These are phyloP conservation scores for Nothura maculosa DNA, from an alignment of 2,797 vertebrate genomes.

Conservation along the genomic window DNA sequence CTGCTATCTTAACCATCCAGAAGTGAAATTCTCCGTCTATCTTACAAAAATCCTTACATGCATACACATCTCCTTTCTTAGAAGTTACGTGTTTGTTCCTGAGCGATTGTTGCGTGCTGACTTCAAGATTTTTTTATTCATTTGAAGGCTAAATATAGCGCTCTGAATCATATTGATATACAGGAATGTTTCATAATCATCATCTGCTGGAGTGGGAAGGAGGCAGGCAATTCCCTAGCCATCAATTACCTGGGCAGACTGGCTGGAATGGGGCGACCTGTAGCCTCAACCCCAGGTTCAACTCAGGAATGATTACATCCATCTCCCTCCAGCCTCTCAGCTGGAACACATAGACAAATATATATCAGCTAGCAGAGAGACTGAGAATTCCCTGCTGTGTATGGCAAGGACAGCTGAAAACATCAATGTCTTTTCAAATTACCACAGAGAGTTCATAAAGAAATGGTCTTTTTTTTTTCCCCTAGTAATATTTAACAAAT, in stretches of 20 bases:
- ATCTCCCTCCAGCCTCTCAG: neutral
- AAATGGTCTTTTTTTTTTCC: neutral
- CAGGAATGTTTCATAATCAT: neutral
- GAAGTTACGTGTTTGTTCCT: neutral
- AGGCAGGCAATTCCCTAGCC: neutral
- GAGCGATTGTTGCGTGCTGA: neutral
- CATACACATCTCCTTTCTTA: accelerated
- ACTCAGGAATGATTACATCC: neutral
- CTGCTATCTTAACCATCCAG: neutral
- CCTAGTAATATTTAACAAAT: neutral
- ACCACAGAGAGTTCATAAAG: accelerated
- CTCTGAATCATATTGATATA: neutral
- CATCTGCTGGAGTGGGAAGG: neutral
- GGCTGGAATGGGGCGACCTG: neutral
- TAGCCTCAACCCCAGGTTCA: neutral
- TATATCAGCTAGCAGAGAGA: neutral
- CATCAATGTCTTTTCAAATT: neutral
- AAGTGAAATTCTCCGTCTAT: neutral
- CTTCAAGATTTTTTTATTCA: neutral
- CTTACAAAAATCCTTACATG: accelerated
- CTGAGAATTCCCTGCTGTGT: neutral
- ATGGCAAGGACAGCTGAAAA: neutral
- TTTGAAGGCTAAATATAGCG: neutral
- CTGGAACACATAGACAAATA: neutral
- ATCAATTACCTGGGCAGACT: neutral